Base-by-base conservation (phyloP, 2,113 vertebrate genomes). In the Paedocypris sp. region DNA sequence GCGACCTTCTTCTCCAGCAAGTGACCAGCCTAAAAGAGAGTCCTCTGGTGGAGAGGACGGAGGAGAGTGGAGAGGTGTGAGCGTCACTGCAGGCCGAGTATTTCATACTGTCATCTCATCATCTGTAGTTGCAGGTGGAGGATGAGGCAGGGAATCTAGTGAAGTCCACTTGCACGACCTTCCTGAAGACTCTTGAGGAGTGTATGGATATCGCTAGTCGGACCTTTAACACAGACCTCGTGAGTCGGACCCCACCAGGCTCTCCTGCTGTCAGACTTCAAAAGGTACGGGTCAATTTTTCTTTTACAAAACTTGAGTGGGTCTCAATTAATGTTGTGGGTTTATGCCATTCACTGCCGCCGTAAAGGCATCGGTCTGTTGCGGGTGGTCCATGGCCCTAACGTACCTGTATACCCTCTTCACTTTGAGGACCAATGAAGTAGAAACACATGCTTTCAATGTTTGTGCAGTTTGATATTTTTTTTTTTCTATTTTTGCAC, bases 1-100 rank as follows among this genome's bases (percentile, higher is more conserved):
- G 93, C 82, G 92, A 98, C 83, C 92, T 98, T 63, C 90, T 98
- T 54, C 90, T 98, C 64, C 91, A 95, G 70, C 94, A 98, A 89
- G 93, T 97, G 61, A 89, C 89, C 80, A 97, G 87, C 81, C 90
- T 94, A 68, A 80, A 84, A 72, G 78, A 84, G 13, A 74, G 54
- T 28, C 51, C 61, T 22, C 41, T 57, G 22, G 70, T 67, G 60
- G 81, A 82, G 66, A 73, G 20, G 1, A 69, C 45, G 3, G 76
- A 41, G 19, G 73, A 74, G 48, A 41, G 64, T 0, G 56, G 22
- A 10, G 80, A 80, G 74, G 84, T 85, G 66, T 74, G 66, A 35
- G 19, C n/a, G 47, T 2, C 19, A 62, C 75, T 26, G 2, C 71
- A 98, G 91, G 81, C 70, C 1, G 84, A 81, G 35, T 76, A 90